Conservation (phyloP, 2,797 vertebrate genomes). For the Anolis apletophallus region DNA sequence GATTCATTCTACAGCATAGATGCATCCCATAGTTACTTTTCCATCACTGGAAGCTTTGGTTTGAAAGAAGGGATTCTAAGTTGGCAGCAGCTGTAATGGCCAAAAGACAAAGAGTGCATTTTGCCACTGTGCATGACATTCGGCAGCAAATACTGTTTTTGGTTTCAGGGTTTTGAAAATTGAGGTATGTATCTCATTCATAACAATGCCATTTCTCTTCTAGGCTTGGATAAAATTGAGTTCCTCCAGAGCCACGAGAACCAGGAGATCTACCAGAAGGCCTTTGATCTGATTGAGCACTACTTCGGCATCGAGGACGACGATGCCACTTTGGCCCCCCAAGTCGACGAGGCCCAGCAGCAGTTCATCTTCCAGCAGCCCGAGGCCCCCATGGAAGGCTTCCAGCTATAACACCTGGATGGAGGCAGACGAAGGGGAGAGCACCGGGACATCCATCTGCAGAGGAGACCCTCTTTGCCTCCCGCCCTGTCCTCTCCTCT, state of each 20-base stretch:
- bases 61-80: too few species aligned
- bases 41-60: too few species aligned
- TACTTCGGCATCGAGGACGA: constrained; percentile 98
- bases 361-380: constrained; percentile 97
- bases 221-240: constrained; percentile 97
- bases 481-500: constrained; percentile 52
- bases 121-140: too few species aligned
- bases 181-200: too few species aligned
- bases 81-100: too few species aligned
- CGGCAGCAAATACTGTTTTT: too few species aligned
- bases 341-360: constrained; percentile 95
- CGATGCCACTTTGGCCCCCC: constrained; percentile 88
- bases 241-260: constrained; percentile 99
- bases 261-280: constrained; percentile 99
- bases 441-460: constrained; percentile 62
- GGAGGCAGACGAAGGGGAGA: too few species aligned
- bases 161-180: too few species aligned
- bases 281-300: constrained; percentile 96
- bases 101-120: too few species aligned
- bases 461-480: constrained; percentile 50
- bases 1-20: too few species aligned
- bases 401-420: constrained; percentile 90
- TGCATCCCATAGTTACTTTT: too few species aligned
- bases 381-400: constrained; percentile 98
- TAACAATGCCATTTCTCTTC: not conserved